phyloP scores from a whole-genome alignment of 2,113 vertebrate genomes.

The Lagopus muta region DNA sequence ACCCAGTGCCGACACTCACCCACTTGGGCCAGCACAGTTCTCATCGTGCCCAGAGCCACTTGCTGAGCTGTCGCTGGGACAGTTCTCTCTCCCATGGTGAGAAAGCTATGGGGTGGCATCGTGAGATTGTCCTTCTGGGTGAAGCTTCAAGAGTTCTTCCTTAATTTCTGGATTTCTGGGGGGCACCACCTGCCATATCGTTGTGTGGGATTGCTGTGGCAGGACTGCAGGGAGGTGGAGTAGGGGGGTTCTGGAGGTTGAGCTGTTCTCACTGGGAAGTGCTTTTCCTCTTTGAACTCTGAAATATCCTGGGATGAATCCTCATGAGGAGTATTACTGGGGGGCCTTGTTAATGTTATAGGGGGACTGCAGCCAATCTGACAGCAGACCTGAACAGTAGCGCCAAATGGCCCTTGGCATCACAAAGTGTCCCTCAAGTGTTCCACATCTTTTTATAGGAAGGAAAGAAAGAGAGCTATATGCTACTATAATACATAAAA shows the following conservation, averaged over 20 bases:
- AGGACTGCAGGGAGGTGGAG: background rate
- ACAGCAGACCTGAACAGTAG: background rate
- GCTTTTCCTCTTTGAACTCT: background rate
- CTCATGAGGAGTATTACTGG: background rate
- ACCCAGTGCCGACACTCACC: fast-evolving
- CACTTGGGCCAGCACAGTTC: background rate
- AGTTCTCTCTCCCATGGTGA: background rate
- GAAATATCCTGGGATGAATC: background rate
- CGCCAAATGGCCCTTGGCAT: background rate
- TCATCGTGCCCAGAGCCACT: background rate
- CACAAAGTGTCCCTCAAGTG: background rate
- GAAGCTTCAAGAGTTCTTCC: background rate
- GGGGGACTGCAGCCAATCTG: background rate
- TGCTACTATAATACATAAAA: background rate
- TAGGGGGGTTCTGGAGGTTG: background rate
- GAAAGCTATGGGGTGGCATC: fast-evolving
- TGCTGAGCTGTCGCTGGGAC: background rate
- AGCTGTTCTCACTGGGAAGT: background rate
- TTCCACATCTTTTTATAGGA: background rate
- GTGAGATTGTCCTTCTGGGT: background rate
- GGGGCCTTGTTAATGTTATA: background rate
- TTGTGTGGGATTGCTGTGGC: background rate
- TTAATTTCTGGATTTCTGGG: fast-evolving
- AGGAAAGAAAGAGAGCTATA: background rate
- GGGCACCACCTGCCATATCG: background rate